phyloP scores from a whole-genome alignment of 2,113 vertebrate genomes.

The Calidris pugnax region DNA sequence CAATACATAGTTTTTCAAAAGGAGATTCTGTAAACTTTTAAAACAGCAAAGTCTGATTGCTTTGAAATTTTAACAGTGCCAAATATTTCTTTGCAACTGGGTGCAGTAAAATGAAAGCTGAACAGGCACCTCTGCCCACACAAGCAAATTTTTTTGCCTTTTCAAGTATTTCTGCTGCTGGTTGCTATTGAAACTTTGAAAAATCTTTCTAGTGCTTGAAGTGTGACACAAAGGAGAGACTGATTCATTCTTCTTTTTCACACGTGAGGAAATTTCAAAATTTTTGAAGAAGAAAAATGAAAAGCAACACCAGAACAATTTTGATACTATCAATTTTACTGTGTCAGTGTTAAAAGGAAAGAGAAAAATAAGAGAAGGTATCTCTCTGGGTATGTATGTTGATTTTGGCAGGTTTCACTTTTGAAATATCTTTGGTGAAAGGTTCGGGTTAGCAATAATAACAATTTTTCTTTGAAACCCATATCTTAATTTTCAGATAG shows the following conservation, averaged over 20 bases:
- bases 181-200: neutral
- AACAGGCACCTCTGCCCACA: conserved; percentile 1
- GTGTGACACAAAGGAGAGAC: neutral
- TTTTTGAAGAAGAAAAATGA: neutral
- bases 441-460: neutral
- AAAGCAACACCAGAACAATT: neutral
- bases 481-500: neutral
- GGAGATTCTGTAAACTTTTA: neutral
- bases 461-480: neutral
- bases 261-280: neutral
- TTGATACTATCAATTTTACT: neutral
- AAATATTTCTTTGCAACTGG: neutral
- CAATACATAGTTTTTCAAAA: neutral
- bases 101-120: neutral
- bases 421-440: neutral
- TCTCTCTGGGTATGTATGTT: neutral
- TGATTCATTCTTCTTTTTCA: neutral
- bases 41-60: neutral
- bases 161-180: neutral
- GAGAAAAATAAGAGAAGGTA: neutral
- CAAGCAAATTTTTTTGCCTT: neutral
- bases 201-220: neutral
- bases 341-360: neutral
- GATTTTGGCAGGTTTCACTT: neutral
- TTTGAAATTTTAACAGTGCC: neutral